phyloP scores from a whole-genome alignment of 1,140 invertebrate genomes.

The Littorina saxatilis region DNA sequence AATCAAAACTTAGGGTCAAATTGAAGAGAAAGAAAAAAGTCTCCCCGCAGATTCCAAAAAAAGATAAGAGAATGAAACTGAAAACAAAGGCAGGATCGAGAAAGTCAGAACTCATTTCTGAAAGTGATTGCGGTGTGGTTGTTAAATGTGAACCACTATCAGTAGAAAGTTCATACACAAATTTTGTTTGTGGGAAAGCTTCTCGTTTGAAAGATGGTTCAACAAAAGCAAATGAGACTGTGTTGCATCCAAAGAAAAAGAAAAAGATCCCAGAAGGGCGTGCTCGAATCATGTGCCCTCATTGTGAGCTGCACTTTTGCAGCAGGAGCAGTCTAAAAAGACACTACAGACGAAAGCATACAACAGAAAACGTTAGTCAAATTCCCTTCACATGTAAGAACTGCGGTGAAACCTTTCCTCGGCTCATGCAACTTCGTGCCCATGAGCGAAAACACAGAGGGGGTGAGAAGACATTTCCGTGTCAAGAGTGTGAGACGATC shows the following conservation, averaged over 20 bases:
- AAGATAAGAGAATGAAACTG: not conserved
- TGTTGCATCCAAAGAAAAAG: not conserved
- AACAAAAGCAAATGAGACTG: not conserved
- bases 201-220: not conserved
- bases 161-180: no score
- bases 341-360: not conserved
- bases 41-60: not conserved
- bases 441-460: slow-evolving; percentile 14
- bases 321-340: slow-evolving; percentile 9
- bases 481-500: slow-evolving; percentile 12
- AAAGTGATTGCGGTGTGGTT: not conserved
- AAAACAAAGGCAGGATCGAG: not conserved
- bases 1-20: not conserved
- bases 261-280: not conserved
- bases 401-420: not conserved
- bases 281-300: not conserved
- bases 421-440: not conserved
- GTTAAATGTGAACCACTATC: slow-evolving; percentile 10
- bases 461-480: slow-evolving; percentile 12
- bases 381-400: not conserved
- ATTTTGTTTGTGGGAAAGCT: no score
- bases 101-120: not conserved
- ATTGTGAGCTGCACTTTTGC: not conserved
- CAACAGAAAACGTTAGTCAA: not conserved
- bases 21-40: not conserved